A percentile compares a stretch with the other conserved stretches of the same genome.
phyloP scores from a whole-genome alignment of 1,140 invertebrate genomes.

The Leguminivora glycinivorella region DNA sequence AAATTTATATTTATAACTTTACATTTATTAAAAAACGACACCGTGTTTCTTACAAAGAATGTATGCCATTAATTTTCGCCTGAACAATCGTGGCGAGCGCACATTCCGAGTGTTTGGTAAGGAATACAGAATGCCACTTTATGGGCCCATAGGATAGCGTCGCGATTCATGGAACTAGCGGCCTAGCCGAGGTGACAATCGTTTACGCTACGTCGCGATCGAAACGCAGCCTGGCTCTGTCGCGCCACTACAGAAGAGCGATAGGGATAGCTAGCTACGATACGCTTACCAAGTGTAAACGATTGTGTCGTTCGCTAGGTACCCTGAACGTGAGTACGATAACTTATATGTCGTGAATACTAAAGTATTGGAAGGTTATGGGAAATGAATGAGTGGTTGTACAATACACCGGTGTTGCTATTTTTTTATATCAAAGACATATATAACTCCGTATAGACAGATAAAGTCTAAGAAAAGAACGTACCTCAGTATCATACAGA shows the following conservation, averaged over 20 bases:
- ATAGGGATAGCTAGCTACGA: too few relatives aligned
- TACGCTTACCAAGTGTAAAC: too few relatives aligned
- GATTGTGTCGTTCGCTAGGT: too few relatives aligned
- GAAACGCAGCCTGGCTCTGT: too few relatives aligned
- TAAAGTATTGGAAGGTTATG: constrained; percentile 1
- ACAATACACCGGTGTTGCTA: too few relatives aligned
- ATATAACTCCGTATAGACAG: too few relatives aligned
- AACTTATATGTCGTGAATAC: constrained; percentile 26
- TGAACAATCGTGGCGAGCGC: constrained; percentile 11
- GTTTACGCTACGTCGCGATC: too few relatives aligned
- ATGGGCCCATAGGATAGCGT: constrained; percentile 25
- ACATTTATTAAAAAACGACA: constrained; percentile 7
- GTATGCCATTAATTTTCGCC: constrained; percentile 26
- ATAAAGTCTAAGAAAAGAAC: too few relatives aligned
- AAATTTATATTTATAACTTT: constrained; percentile 6
- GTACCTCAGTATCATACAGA: too few relatives aligned
- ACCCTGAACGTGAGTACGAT: constrained; percentile 14
- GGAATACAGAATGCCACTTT: constrained; percentile 22
- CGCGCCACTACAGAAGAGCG: too few relatives aligned
- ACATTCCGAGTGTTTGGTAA: constrained; percentile 7
- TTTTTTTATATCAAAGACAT: too few relatives aligned
- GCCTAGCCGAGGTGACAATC: too few relatives aligned
- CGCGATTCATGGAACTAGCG: constrained; percentile 24
- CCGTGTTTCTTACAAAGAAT: constrained; percentile 16
- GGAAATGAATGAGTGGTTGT: neutral